phyloP scores from a whole-genome alignment of 1,140 invertebrate genomes.

The Lycorma delicatula region DNA sequence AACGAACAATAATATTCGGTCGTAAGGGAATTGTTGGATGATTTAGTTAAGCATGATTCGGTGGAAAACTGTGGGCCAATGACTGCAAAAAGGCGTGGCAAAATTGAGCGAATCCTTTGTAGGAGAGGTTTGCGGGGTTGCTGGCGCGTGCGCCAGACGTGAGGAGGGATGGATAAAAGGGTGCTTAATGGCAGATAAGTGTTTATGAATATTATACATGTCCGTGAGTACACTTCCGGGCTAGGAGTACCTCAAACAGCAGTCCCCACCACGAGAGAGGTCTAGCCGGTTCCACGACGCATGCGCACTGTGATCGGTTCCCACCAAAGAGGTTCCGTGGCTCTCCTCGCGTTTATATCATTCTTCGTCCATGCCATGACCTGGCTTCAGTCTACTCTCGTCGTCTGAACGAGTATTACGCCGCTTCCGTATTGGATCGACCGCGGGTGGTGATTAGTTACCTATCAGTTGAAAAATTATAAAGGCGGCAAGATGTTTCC shows the following conservation, averaged over 20 bases:
- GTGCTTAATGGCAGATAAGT: background rate
- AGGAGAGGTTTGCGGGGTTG: too few relatives aligned
- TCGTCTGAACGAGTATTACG: constrained; percentile 3
- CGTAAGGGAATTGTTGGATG: too few relatives aligned
- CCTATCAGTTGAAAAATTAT: background rate
- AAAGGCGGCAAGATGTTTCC: background rate
- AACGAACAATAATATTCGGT: too few relatives aligned
- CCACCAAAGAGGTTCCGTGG: too few relatives aligned
- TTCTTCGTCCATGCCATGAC: constrained; percentile 3
- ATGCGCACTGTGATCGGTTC: background rate
- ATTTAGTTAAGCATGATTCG: too few relatives aligned
- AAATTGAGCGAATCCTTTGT: too few relatives aligned
- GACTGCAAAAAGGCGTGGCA: too few relatives aligned
- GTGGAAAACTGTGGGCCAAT: too few relatives aligned
- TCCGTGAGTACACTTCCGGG: constrained; percentile 5
- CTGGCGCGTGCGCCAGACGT: background rate
- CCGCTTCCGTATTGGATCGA: too few relatives aligned
- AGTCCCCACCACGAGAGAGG: background rate
- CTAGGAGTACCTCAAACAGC: background rate
- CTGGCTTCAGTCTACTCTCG: background rate
- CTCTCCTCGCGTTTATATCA: constrained; percentile 1
- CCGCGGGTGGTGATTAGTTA: too few relatives aligned
- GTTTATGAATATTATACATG: too few relatives aligned
- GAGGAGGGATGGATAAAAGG: background rate
- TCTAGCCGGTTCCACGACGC: background rate